Percentiles rank a stretch among this genome's conserved stretches.
phyloP scores from a whole-genome alignment of 2,113 vertebrate species.

The Siniperca chuatsi region DNA sequence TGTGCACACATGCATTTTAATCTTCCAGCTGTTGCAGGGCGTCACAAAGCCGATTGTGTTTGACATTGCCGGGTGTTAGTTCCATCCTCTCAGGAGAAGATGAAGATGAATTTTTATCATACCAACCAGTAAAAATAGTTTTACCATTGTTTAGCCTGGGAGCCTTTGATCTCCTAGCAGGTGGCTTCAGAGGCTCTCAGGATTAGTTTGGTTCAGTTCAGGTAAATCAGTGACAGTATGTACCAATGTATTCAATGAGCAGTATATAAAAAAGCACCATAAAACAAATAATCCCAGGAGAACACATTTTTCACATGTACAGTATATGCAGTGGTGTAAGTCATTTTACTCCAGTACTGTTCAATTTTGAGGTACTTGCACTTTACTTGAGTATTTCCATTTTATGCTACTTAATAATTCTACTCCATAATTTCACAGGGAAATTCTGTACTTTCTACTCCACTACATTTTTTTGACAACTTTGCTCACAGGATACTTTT shows the following conservation, averaged over 20 bases:
- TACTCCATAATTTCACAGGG: neutral
- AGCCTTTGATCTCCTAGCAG: neutral
- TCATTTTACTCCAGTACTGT: neutral
- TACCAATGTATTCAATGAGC: neutral
- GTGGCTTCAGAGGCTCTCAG: neutral
- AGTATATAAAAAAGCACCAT: conserved; percentile 9
- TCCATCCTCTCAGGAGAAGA: conserved; percentile 43
- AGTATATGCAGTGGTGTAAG: neutral
- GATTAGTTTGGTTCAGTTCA: conserved; percentile 4
- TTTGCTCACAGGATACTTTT: neutral
- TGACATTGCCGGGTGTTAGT: conserved; percentile 49
- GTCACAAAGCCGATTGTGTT: conserved; percentile 73
- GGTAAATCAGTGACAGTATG: neutral
- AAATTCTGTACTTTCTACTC: neutral
- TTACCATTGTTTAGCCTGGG: neutral
- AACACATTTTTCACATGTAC: neutral
- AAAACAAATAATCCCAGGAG: neutral
- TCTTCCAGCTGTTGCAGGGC: conserved; percentile 70
- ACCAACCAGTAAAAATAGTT: conserved; percentile 22
- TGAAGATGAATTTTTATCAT: conserved; percentile 52
- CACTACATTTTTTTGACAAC: neutral
- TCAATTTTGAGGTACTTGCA: neutral
- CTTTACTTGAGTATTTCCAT: neutral
- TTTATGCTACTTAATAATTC: neutral
- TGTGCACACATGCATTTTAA: conserved; percentile 53